Evolutionary conservation across 2,888 invertebrate genomes (phyloP).

Genomic region (Leptinotarsa juncta): DNA sequence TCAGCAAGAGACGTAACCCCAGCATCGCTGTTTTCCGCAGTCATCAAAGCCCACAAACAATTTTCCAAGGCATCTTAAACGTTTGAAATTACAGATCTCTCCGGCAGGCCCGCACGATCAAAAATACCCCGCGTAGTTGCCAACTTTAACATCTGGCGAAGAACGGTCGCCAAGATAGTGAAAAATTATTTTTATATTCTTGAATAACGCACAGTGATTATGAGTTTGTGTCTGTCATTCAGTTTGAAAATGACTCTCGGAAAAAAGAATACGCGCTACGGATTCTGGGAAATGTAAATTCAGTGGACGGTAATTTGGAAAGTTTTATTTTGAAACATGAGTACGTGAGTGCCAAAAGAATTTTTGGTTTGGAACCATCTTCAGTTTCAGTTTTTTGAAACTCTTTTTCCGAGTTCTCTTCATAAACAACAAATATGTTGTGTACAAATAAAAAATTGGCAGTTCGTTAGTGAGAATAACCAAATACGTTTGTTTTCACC

Average conservation of each 20-base stretch:
- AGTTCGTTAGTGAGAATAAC: too few relatives aligned
- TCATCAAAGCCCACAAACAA: slow-evolving; percentile 14
- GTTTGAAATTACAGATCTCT: slow-evolving; percentile 20
- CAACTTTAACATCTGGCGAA: background rate
- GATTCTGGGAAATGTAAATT: background rate
- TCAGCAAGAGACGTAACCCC: slow-evolving; percentile 17
- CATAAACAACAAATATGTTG: too few relatives aligned
- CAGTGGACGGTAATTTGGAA: background rate
- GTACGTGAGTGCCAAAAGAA: too few relatives aligned
- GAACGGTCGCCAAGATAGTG: background rate
- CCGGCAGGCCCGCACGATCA: background rate
- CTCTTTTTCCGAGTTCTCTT: too few relatives aligned
- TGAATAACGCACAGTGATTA: background rate
- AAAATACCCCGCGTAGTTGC: slow-evolving; percentile 21
- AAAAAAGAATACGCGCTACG: background rate
- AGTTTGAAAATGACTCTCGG: background rate
- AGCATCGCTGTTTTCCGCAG: slow-evolving; percentile 7
- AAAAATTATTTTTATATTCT: background rate
- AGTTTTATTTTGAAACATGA: too few relatives aligned
- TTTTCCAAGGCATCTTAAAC: slow-evolving; percentile 20
- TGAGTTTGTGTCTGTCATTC: background rate
- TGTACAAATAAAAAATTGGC: too few relatives aligned
- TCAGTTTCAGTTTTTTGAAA: too few relatives aligned
- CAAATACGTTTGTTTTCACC: too few relatives aligned
- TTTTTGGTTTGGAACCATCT: too few relatives aligned